Base-by-base conservation (phyloP, 2,888 invertebrate species). In the Steromphala cineraria region DNA sequence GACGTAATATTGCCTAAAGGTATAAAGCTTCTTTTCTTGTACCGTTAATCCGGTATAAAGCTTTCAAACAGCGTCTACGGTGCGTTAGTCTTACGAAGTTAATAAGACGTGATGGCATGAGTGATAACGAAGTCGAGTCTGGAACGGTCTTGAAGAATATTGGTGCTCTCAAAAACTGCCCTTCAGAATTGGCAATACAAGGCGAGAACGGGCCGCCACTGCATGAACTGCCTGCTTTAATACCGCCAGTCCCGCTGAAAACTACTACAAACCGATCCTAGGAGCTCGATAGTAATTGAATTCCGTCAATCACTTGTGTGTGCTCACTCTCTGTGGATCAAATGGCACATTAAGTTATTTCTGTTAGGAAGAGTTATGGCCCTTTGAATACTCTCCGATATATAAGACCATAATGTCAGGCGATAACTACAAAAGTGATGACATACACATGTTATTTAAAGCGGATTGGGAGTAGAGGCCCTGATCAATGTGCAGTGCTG, bases 251-350 rank as follows among this genome's bases (percentile, higher is more conserved):
- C 17, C 28, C 24, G 24, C 62, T 24, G 24, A 17, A 19, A 62
- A 62, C 62, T 36, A 40, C 40, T 40, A 71, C 31, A 71, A 71
- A 71, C 40, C 71, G 46, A 36, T 36, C 31, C 40, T 0, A 15
- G 71, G n/a, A 36, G 56, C 36, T 71, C 40, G 71, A 40, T 36
- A 19, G 40, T 71, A 71, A 71, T 71, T 71, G 71, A 71, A 71
- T 71, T 19, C 71, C 40, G 71, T 71, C 71, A 71, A 71, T 71
- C 71, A 71, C 36, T 31, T 36, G 71, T 36, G 71, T 71, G 71
- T 71, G 28, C 71, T 10, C 8, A 31, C 40, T 36, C 28, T 71
- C 19, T 71, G 31, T 15, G 31, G 71, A 71, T 71, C 71, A 71
- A 71, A 40, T 71, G 71, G 71, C 71, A 71, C 40, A 40, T 36